These are phyloP conservation scores for Bovichtus variegatus DNA, from an alignment of 2,797 vertebrate species.

Conservation along the genomic window DNA sequence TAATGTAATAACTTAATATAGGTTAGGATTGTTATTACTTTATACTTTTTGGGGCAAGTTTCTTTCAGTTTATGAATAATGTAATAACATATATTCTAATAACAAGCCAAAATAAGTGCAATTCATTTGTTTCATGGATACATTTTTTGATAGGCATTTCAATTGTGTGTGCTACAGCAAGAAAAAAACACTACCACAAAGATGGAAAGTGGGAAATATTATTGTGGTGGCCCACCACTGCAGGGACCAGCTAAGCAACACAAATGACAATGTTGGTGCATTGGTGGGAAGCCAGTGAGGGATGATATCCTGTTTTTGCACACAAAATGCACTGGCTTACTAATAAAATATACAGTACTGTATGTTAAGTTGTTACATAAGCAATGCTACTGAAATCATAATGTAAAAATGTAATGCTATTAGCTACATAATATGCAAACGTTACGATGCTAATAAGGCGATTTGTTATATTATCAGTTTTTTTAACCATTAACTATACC, in stretches of 20 bases:
- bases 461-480: not conserved
- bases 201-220: not conserved
- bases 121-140: not conserved
- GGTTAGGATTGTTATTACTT: not conserved
- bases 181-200: not conserved
- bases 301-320: conserved; percentile 1
- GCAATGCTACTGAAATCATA: not conserved
- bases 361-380: not conserved
- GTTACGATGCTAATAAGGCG: not conserved
- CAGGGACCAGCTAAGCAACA: not conserved
- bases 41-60: not conserved
- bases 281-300: conserved; percentile 4
- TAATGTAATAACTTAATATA: not conserved
- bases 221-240: not conserved
- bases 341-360: not conserved
- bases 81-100: not conserved
- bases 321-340: not conserved
- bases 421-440: not conserved
- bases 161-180: not conserved
- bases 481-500: not conserved
- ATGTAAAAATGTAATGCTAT: not conserved
- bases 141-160: not conserved
- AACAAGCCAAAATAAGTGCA: not conserved
- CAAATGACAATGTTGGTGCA: not conserved
- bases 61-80: not conserved